Base-by-base conservation (phyloP, 2,888 invertebrate species). In the Myopa testacea region DNA sequence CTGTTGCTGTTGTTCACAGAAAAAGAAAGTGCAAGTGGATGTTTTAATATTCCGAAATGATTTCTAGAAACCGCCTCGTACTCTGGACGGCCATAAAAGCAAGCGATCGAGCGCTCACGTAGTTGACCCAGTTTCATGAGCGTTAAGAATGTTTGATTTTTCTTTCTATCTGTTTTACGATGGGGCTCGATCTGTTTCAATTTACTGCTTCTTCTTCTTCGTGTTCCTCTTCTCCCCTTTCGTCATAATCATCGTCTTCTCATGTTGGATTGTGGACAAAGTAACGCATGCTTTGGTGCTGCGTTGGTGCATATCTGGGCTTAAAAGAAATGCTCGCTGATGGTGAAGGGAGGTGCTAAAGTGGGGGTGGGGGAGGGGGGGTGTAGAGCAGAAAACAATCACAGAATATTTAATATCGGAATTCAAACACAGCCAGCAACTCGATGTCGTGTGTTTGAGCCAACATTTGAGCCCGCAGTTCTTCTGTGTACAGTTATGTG, bases 11-110 rank as follows among this genome's bases (percentile, higher is more conserved):
- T 77, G 72, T 4, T 77, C 62, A 37, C 52, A 73, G 77, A 87
- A 87, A 87, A 87, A 87, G 87, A 87, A 87, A 87, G 87, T 87
- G 87, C 87, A 87, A 87, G 87, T 87, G 87, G 87, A 87, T 87
- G 86, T 85, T 87, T 87, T 84, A 86, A 83, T 87, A 87, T 87
- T 87, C 87, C 84, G 82, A 77, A 84, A 82, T 84, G 80, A 80
- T 82, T 79, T 80, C 37, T 74, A 65, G 74, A 73, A 73, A 73
- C 73, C 50, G 62, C 26, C 26, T 26, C 26, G 45, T 10, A 45
- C 45, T 45, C 45, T 6, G 7, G 45, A 10, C 45, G 10, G 10
- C 45, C 45, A 45, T 10, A 1, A 45, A 10, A 10, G 45, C 45
- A 16, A 37, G 38, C 37, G 40, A 14, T 12, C 50, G 75, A 52